Evolutionary conservation across 2,113 vertebrate species (phyloP), one percentile per base, ranked within the genome.

Genomic region (Emydura subglobosa): DNA sequence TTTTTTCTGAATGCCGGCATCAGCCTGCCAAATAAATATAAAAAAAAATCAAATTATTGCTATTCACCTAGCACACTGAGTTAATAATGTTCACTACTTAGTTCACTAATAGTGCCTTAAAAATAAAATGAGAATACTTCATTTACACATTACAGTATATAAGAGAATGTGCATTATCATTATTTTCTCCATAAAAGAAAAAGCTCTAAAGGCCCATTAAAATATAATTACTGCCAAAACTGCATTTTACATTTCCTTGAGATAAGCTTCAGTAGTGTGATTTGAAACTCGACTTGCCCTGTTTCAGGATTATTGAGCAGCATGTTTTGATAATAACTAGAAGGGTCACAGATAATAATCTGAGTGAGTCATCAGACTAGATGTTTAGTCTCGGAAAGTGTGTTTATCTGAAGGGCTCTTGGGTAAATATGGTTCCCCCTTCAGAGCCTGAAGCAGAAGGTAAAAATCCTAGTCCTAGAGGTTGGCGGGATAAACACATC

Each of bases 181-280:
- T 85, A 91, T 96, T 98, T 97, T 85, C 49, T 83, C 44, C 55
- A 86, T 88, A 94, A 85, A 95, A 79, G 65, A 83, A 92, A 89
- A 88, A 0, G 4, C 10, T 91, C 87, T 95, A 97, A 95, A 92
- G 85, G 3, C 51, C 94, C 86, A 97, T 98, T 98, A 98, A 97
- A 93, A 94, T 96, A 96, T 94, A 97, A 97, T 98, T 97, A 91
- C 79, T 90, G 57, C 74, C 96, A 96, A 95, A 97, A 96, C 92
- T 59, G 50, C 76, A 94, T 95, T 98, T 95, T 94, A 87, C 47
- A 83, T 95, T 97, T 97, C 72, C 93, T 96, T 95, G 89, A 96
- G 95, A 93, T 95, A 97, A 92, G 78, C 31, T 95, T 89, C 74
- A 94, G 88, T 89, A 91, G 68, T 44, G 82, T 93, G 74, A 86